Evolutionary conservation across 2,113 vertebrate genomes (phyloP), one percentile per base, ranked within the genome.

Genomic region (Mastomys natalensis): DNA sequence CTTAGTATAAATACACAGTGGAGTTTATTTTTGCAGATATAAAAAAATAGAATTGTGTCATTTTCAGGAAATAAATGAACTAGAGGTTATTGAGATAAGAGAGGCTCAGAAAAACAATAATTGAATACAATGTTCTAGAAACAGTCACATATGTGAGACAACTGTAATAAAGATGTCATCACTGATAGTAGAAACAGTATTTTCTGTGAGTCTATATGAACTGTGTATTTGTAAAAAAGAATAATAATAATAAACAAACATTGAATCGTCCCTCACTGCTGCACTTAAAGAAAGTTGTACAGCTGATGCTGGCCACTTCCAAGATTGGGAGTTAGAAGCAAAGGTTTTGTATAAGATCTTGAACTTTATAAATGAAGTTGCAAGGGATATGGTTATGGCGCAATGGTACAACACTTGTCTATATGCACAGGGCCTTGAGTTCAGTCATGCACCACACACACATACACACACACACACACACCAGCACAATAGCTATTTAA

Each of bases 121-220:
- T 29, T 81, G 53, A 81, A 68, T 1, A 92, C 74, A 87, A 74
- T 48, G 37, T 93, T 81, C 26, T 37, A 89, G 77, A 94, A 77
- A 82, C 53, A 93, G 3, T 17, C 17, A 90, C 31, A 55, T 19
- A 78, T 62, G 70, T 45, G 82, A 86, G 81, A 89, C 64, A 81
- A 29, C 94, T 82, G 45, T 66, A 60, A 66, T 60, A 87, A 93
- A 94, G 48, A 51, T 66, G 7, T 86, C 34, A 88, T 77, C 66
- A 53, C 12, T 84, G 66, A 31, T 24, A 90, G 48, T 87, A 45
- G 87, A 78, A 96, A 73, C 13, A 15, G 45, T 74, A 40, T 62
- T 78, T 87, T 73, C 51, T 73, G 12, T 68, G 64, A 81, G 53
- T 92, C 13, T 62, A 1, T 60, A 29, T 89, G 53, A 94, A 74